Conservation (phyloP, 2,797 vertebrate genomes). For the Myotis vivesi region DNA sequence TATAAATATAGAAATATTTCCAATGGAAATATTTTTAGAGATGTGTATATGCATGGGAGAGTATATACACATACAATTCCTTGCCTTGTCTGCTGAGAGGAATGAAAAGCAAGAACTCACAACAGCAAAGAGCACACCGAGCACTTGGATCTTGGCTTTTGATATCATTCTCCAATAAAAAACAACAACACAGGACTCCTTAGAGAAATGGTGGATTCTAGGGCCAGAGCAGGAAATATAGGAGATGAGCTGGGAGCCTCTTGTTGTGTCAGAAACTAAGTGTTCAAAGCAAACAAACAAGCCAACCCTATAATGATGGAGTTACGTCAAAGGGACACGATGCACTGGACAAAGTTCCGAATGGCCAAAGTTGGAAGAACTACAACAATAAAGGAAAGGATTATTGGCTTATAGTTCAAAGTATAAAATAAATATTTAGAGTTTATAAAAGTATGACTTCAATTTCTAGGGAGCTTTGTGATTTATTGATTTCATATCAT, state of each 20-base stretch:
- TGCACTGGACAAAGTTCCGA: not conserved
- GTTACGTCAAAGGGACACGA: not conserved
- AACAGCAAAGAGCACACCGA: not conserved
- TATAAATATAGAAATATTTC: not conserved
- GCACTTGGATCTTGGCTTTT: not conserved
- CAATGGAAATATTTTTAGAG: not conserved
- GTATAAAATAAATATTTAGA: not conserved
- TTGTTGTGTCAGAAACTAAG: not conserved
- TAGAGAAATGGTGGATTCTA: not conserved
- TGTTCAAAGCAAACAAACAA: not conserved
- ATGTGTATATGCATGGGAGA: not conserved
- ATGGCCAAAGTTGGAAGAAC: not conserved
- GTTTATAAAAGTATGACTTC: not conserved
- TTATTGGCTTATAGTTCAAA: not conserved
- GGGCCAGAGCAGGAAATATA: not conserved
- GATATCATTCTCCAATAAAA: not conserved
- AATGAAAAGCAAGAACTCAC: not conserved
- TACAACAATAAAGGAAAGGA: not conserved
- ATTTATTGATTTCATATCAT: conserved; percentile 13
- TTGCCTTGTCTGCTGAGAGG: not conserved
- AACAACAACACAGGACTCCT: not conserved
- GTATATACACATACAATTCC: not conserved
- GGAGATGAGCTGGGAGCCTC: too few species aligned
- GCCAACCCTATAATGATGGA: not conserved
- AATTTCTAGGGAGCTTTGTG: not conserved